Evolutionary conservation across 2,888 invertebrate genomes (phyloP).

Genomic region (Elysia crispata): DNA sequence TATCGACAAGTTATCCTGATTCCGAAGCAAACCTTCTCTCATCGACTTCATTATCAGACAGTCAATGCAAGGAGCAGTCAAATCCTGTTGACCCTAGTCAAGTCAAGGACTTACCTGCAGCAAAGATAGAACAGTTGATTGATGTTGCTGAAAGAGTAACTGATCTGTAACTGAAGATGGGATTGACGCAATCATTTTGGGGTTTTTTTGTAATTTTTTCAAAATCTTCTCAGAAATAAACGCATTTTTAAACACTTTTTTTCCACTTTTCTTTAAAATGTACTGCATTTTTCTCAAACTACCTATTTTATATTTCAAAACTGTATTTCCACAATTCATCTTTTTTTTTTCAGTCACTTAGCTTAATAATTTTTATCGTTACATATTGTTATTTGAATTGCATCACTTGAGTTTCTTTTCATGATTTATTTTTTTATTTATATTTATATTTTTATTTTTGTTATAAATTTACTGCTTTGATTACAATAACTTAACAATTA

Average conservation of each 20-base stretch:
- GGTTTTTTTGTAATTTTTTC: no score
- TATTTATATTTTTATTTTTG: conserved; percentile 2
- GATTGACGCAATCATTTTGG: not conserved
- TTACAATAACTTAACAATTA: not conserved
- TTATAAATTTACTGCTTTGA: conserved; percentile 10
- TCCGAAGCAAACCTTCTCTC: no score
- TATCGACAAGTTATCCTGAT: no score
- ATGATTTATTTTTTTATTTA: no score
- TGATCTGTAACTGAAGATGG: conserved; percentile 10
- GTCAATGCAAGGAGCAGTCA: not conserved
- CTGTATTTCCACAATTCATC: not conserved
- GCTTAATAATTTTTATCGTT: not conserved
- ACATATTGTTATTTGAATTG: no score
- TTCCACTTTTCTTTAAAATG: no score
- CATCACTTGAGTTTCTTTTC: no score
- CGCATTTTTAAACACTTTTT: no score
- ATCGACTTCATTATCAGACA: no score
- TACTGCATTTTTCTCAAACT: no score
- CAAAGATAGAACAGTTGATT: conserved; percentile 18
- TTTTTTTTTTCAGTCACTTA: not conserved
- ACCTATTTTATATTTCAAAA: no score
- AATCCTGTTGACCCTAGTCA: not conserved
- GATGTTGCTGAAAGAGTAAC: conserved; percentile 38
- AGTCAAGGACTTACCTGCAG: no score
- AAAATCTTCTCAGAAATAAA: not conserved